Conservation (phyloP, 2,888 invertebrate genomes). For the Ctena decussata region DNA sequence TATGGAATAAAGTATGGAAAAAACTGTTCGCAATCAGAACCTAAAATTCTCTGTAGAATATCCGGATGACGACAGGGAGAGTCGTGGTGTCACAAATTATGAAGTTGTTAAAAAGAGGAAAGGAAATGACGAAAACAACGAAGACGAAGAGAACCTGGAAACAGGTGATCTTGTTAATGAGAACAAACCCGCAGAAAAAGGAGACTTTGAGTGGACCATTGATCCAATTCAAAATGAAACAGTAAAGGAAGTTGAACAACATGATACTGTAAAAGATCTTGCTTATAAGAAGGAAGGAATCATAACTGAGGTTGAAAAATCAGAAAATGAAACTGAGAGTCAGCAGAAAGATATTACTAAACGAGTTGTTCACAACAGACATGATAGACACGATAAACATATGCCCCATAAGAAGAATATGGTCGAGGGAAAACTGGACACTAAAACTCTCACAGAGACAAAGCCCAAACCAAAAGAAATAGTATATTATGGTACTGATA, state of each 20-base stretch:
- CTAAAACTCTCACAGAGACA: background rate
- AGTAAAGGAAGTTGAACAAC: background rate
- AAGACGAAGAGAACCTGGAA: background rate
- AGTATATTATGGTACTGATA: background rate
- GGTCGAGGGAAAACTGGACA: background rate
- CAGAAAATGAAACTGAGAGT: background rate
- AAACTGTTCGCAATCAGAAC: conserved; percentile 45
- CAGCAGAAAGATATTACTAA: background rate
- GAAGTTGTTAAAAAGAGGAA: background rate
- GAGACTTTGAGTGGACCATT: background rate
- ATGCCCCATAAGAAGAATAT: background rate
- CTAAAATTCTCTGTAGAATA: conserved; percentile 59
- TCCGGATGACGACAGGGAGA: conserved; percentile 19
- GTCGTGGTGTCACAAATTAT: background rate
- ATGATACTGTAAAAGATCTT: background rate
- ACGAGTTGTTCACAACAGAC: background rate
- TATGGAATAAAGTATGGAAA: conserved; percentile 24
- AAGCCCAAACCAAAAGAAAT: background rate
- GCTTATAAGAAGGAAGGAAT: background rate
- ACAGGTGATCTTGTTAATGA: background rate
- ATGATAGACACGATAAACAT: background rate
- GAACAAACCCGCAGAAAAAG: background rate
- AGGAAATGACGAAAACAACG: background rate
- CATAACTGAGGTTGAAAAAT: background rate
- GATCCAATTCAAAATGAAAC: background rate